These are phyloP conservation scores for Epicauta chinensis DNA, from an alignment of 1,140 invertebrate species.

Conservation along the genomic window DNA sequence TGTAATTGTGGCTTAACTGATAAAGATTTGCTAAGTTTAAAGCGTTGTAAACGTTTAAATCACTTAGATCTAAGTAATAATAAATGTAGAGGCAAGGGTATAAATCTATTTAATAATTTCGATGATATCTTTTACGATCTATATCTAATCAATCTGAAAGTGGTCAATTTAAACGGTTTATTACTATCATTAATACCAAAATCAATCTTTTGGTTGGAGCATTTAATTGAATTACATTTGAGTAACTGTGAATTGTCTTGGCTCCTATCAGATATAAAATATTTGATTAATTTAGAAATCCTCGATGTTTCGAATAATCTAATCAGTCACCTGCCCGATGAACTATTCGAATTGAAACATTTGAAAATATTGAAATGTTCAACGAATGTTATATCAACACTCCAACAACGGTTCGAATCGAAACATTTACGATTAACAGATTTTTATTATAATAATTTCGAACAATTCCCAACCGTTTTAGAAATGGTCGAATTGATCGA, in stretches of 20 bases:
- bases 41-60: conserved; percentile 1
- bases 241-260: conserved; percentile 9
- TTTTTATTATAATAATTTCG: conserved; percentile 13
- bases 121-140: conserved; percentile 5
- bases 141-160: background rate
- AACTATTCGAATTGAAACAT: conserved; percentile 3
- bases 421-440: conserved; percentile 5
- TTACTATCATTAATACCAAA: conserved; percentile 12
- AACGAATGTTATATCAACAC: conserved; percentile 8
- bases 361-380: conserved; percentile 4
- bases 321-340: conserved; percentile 8
- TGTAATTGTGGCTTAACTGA: conserved; percentile 7
- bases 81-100: background rate
- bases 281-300: conserved; percentile 11
- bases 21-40: conserved; percentile 8
- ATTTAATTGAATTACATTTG: conserved; percentile 15
- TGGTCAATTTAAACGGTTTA: conserved; percentile 7
- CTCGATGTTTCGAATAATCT: conserved; percentile 12
- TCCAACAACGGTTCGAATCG: background rate
- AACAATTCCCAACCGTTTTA: background rate
- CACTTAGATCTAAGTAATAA: conserved; percentile 15
- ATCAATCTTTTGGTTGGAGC: conserved; percentile 2
- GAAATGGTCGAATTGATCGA: conserved; percentile 1
- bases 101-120: conserved; percentile 2
- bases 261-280: conserved; percentile 7